A percentile compares a stretch with the other conserved stretches of the same genome.
phyloP scores from a whole-genome alignment of 2,888 invertebrate species.

The Drosophila infuscata region DNA sequence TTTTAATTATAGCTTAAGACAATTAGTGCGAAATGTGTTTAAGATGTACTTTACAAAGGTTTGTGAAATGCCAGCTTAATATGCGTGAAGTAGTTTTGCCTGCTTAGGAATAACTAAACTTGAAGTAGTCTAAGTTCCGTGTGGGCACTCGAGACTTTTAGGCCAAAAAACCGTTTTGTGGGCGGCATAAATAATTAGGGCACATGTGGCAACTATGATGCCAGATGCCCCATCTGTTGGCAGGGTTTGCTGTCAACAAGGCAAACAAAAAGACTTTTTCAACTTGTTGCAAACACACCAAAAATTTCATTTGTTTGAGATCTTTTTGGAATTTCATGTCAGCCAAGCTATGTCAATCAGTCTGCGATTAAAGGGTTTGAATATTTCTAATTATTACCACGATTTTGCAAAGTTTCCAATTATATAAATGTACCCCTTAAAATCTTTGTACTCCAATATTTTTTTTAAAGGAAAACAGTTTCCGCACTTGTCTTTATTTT shows the following conservation, averaged over 20 bases:
- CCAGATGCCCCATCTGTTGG: constrained; percentile 6
- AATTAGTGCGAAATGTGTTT: too few species aligned
- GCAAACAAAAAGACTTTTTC: neutral
- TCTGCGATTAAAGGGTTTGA: neutral
- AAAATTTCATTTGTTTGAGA: neutral
- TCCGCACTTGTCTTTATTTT: neutral
- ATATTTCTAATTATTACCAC: neutral
- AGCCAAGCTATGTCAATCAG: neutral
- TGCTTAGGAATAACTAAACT: constrained; percentile 72
- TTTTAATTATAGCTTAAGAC: too few species aligned
- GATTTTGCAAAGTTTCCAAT: neutral
- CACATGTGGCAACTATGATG: constrained; percentile 20
- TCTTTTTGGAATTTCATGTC: neutral
- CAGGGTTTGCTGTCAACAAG: constrained; percentile 4
- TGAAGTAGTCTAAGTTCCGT: constrained; percentile 63
- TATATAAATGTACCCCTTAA: neutral
- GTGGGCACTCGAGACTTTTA: constrained; percentile 16
- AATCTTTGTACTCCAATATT: neutral
- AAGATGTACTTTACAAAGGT: too few species aligned
- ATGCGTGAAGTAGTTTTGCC: constrained; percentile 78
- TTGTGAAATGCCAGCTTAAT: constrained; percentile 79
- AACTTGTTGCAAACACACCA: constrained; percentile 2
- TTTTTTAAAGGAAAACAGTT: neutral
- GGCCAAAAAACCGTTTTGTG: constrained; percentile 14
- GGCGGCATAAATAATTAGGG: constrained; percentile 77